Percentiles rank a stretch among this genome's conserved stretches.
Conservation (phyloP, 2,888 invertebrate species). For the Aleiodes leptofemur region DNA sequence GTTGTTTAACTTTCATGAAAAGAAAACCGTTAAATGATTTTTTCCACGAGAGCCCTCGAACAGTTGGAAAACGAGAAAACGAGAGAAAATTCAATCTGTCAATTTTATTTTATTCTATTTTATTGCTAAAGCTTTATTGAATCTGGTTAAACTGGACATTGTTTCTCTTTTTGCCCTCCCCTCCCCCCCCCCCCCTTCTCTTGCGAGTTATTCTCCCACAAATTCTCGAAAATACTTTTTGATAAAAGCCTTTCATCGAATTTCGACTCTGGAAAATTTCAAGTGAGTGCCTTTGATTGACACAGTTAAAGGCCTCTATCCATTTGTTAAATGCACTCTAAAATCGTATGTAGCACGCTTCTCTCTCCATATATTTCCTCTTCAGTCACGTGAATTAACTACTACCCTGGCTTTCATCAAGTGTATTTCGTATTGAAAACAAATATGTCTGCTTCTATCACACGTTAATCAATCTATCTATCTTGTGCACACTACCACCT, state of each 20-base stretch:
- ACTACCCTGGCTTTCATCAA: conserved; percentile 2
- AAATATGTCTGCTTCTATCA: not conserved
- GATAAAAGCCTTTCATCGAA: not conserved
- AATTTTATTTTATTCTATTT: no score
- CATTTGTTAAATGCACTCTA: not conserved
- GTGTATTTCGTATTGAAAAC: conserved; percentile 13
- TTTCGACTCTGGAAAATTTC: not conserved
- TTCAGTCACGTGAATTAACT: conserved; percentile 28
- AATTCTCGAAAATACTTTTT: not conserved
- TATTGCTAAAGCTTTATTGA: no score
- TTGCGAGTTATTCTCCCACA: not conserved
- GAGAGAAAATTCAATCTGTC: no score
- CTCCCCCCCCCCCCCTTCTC: no score
- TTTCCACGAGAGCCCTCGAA: no score
- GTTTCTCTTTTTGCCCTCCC: no score
- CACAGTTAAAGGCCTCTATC: not conserved
- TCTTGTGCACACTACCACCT: not conserved
- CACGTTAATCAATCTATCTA: conserved; percentile 15
- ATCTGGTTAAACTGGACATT: no score
- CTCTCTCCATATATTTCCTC: not conserved
- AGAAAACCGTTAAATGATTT: no score
- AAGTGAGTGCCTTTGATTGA: not conserved
- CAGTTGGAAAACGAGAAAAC: no score
- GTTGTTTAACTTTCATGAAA: no score
- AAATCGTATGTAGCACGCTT: conserved; percentile 2